Conservation (phyloP, 2,888 invertebrate species). For the Oscheius myriophilus region DNA sequence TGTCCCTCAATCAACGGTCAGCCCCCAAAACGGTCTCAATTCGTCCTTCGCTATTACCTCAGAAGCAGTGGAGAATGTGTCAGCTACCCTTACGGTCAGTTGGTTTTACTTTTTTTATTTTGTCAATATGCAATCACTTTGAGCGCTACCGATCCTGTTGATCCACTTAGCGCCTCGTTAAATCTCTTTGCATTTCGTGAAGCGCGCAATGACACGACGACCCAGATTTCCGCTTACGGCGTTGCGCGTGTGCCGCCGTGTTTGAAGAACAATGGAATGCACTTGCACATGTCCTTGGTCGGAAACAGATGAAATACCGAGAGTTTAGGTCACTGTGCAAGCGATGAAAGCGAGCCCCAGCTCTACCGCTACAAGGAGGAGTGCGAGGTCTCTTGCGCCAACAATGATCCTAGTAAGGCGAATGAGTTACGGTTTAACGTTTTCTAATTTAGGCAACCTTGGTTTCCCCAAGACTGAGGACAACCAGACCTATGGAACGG, state of each 20-base stretch:
- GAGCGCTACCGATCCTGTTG: conserved; percentile 6
- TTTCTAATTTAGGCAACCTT: conserved; percentile 37
- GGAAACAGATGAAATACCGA: conserved; percentile 9
- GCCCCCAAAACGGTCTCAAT: conserved; percentile 66
- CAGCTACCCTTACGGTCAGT: conserved; percentile 69
- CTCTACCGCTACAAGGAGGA: conserved; percentile 71
- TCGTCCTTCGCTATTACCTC: conserved; percentile 69
- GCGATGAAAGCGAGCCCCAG: conserved; percentile 65
- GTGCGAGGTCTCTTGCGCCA: conserved; percentile 68
- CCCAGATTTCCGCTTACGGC: conserved; percentile 26
- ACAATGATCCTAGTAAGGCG: conserved; percentile 23
- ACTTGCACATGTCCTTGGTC: conserved; percentile 9
- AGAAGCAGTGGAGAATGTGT: conserved; percentile 68
- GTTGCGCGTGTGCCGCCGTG: conserved; percentile 21
- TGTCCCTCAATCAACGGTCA: conserved; percentile 60
- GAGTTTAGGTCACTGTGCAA: conserved; percentile 68
- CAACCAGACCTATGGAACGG: conserved; percentile 41
- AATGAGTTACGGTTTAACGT: background rate
- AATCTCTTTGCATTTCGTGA: conserved; percentile 26
- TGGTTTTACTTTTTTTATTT: background rate
- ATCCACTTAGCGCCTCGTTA: conserved; percentile 29
- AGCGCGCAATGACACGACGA: conserved; percentile 17
- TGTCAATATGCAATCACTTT: background rate
- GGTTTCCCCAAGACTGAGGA: conserved; percentile 44
- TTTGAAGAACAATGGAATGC: conserved; percentile 16